Evolutionary conservation across 2,797 vertebrate species (phyloP).

Genomic region (Pelobates cultripes): DNA sequence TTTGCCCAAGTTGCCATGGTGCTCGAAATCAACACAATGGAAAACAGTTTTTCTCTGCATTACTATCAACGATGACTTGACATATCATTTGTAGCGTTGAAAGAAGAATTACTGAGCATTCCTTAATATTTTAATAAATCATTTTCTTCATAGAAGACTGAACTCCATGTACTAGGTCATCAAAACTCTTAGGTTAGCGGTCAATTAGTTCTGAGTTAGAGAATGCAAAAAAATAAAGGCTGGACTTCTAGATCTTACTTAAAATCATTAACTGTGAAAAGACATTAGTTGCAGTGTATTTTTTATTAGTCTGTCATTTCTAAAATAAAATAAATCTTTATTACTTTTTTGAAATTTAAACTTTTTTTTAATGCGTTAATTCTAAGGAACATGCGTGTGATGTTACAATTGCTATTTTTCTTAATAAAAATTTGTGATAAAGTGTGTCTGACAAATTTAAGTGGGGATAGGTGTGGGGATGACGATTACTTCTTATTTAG

Average conservation of each 20-base stretch:
- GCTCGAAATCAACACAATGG: constrained; percentile 43
- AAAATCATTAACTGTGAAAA: no score
- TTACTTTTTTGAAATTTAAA: no score
- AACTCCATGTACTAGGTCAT: background rate
- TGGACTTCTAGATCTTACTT: background rate
- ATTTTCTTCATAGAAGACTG: background rate
- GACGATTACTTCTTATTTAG: no score
- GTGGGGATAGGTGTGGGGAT: no score
- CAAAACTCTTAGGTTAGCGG: background rate
- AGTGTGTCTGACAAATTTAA: no score
- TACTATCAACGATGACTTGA: constrained; percentile 31
- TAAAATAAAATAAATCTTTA: no score
- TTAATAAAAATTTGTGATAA: no score
- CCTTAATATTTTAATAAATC: constrained; percentile 2
- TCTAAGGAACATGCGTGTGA: no score
- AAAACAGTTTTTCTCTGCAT: constrained; percentile 38
- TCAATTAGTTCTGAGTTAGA: background rate
- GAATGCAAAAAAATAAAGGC: background rate
- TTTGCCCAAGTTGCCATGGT: constrained; percentile 47
- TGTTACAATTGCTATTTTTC: no score
- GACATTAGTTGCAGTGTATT: no score
- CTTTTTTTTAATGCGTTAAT: no score
- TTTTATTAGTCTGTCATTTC: no score
- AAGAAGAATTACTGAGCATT: constrained; percentile 26
- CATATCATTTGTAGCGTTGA: constrained; percentile 30